These are phyloP conservation scores for Drosophila paracracens DNA, from an alignment of 2,888 invertebrate genomes.

Conservation along the genomic window DNA sequence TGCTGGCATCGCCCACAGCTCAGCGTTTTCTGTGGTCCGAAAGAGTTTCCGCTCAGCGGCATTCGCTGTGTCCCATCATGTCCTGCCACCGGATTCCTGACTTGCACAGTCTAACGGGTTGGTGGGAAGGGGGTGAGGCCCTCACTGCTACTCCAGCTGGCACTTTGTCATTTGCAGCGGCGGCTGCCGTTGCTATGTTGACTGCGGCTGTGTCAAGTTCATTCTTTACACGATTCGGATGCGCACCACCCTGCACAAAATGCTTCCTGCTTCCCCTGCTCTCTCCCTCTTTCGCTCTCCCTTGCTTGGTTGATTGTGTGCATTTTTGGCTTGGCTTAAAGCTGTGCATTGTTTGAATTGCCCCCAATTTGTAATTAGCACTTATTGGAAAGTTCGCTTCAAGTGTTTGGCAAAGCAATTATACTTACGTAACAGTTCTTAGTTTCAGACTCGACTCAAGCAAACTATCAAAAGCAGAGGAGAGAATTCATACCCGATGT, in stretches of 20 bases:
- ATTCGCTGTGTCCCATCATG: conserved; percentile 22
- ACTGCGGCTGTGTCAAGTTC: conserved; percentile 60
- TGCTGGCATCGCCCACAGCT: conserved; percentile 52
- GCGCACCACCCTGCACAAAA: conserved; percentile 32
- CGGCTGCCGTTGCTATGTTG: conserved; percentile 17
- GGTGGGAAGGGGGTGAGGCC: not conserved
- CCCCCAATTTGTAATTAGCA: conserved; percentile 23
- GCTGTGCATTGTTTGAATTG: conserved; percentile 27
- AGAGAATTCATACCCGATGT: not conserved
- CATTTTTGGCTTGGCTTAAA: conserved; percentile 25
- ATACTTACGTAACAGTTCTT: not conserved
- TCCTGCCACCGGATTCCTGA: conserved; percentile 14
- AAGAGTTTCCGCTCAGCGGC: conserved; percentile 68
- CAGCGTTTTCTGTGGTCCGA: conserved; percentile 63
- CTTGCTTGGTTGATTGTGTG: not conserved
- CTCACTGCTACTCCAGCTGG: conserved; percentile 31
- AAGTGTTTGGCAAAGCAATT: conserved; percentile 1
- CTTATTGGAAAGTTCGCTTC: conserved; percentile 17
- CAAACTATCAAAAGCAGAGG: not conserved
- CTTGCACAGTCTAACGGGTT: not conserved
- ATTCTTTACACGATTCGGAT: conserved; percentile 52
- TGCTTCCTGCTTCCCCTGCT: conserved; percentile 19
- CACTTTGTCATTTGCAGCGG: conserved; percentile 63
- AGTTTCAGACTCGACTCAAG: not conserved
- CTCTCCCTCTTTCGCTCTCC: not conserved